phyloP scores from a whole-genome alignment of 2,113 vertebrate species.

The Hemibates koningsi region DNA sequence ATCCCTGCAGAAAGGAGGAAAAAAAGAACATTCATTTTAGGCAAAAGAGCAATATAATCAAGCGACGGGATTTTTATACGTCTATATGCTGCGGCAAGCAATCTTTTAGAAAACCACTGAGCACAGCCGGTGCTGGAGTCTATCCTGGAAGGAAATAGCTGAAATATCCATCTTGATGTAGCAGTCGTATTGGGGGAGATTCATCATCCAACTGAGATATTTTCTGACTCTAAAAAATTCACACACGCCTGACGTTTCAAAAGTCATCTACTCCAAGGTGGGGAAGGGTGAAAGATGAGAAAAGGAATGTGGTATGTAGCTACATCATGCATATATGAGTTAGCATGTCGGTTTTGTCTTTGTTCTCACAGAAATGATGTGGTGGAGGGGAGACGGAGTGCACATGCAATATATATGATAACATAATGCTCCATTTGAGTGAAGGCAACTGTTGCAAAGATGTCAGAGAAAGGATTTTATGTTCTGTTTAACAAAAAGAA shows the following conservation, averaged over 20 bases:
- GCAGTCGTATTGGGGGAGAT: constrained; percentile 13
- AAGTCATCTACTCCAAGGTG: constrained; percentile 13
- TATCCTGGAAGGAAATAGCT: constrained; percentile 15
- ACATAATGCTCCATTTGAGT: background rate
- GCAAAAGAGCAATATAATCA: background rate
- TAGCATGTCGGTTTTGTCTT: background rate
- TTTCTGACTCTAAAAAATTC: background rate
- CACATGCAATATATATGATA: background rate
- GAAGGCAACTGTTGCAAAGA: background rate
- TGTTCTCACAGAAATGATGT: too few species aligned
- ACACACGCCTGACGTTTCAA: background rate
- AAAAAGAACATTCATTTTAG: background rate
- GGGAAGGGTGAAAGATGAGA: background rate
- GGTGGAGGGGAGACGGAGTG: background rate
- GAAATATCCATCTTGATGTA: constrained; percentile 15
- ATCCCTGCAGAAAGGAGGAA: constrained; percentile 70
- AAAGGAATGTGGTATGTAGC: background rate
- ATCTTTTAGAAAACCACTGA: background rate
- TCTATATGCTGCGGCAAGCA: background rate
- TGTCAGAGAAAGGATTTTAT: background rate
- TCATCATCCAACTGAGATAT: constrained; percentile 1
- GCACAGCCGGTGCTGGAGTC: background rate
- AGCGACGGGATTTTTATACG: background rate
- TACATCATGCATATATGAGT: background rate
- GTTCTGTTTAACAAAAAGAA: background rate